Evolutionary conservation across 2,113 vertebrate genomes (phyloP), one percentile per base, ranked within the genome.

Genomic region (Tachycineta bicolor): DNA sequence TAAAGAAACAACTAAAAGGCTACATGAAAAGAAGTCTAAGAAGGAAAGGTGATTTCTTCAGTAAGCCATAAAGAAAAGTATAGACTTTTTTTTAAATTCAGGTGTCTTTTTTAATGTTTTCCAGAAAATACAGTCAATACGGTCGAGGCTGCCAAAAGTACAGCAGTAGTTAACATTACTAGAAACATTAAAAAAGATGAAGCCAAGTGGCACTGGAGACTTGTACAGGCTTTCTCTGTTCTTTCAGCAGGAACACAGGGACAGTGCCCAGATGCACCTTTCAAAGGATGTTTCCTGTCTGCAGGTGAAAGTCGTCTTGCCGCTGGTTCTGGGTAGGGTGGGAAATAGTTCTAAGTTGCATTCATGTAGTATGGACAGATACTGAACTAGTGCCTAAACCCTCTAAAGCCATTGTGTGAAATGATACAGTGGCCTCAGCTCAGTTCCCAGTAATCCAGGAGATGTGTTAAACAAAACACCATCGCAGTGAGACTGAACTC

Each of bases 1-100:
- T 46, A 55, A 89, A 87, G 85, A 95, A 89, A 82, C 37, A 95
- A 75, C 69, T 68, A 70, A 95, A 78, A 68, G 71, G 28, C 94
- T 82, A 64, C 64, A 88, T 73, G 65, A 83, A 87, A 70, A 69
- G 46, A 73, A 93, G 55, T 76, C n/a, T 80, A 74, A 94, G 67
- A 85, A 91, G 70, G 41, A 96, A 93, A 84, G 50, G 47, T 73
- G 33, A 15, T 74, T 87, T 87, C 70, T 92, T 92, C 69, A 86
- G 52, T 67, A 89, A 96, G 65, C 60, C 81, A 44, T 64, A 78
- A 76, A 84, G 28, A 83, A 89, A 96, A 87, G 76, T 94, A 59
- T 39, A 46, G 28, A 22, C 6, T 62, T 17, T 28, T n/a, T 79
- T 39, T 85, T 80, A 22, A 19, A 92, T 88, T 86, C 25, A 52